Evolutionary conservation across 2,113 vertebrate species (phyloP).

Genomic region (Pedetes capensis): DNA sequence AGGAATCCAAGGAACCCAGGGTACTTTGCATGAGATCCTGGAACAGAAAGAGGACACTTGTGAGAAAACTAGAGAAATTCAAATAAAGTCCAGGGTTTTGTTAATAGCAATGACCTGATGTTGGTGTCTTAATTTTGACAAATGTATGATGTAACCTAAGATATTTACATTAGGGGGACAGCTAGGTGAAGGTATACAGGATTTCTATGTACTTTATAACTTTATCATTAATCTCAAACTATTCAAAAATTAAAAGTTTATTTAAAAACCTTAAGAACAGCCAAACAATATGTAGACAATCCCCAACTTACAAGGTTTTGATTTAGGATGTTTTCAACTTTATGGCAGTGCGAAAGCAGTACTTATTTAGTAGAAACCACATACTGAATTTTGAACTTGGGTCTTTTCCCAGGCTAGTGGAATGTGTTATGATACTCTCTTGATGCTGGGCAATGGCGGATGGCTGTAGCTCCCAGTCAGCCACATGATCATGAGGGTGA

Average conservation of each 20-base stretch:
- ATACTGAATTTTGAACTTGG: background rate
- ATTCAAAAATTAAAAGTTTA: background rate
- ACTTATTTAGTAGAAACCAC: background rate
- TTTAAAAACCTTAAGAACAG: background rate
- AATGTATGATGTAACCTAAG: background rate
- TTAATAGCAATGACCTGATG: background rate
- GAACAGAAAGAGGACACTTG: background rate
- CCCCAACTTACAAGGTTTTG: background rate
- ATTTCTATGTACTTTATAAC: background rate
- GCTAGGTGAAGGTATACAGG: background rate
- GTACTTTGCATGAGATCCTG: background rate
- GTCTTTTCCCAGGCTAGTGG: background rate
- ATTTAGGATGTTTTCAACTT: background rate
- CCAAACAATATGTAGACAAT: background rate
- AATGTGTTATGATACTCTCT: background rate
- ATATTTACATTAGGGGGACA: background rate
- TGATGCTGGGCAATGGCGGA: background rate
- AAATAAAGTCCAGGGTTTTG: background rate
- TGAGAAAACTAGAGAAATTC: background rate
- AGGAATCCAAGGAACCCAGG: background rate
- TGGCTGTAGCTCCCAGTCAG: background rate
- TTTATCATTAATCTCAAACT: background rate
- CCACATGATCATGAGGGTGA: background rate
- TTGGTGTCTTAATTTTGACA: slow-evolving; percentile 4
- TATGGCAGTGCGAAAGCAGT: background rate